Evolutionary conservation across 2,888 invertebrate genomes (phyloP).

Genomic region (Galerucella nymphaeae): DNA sequence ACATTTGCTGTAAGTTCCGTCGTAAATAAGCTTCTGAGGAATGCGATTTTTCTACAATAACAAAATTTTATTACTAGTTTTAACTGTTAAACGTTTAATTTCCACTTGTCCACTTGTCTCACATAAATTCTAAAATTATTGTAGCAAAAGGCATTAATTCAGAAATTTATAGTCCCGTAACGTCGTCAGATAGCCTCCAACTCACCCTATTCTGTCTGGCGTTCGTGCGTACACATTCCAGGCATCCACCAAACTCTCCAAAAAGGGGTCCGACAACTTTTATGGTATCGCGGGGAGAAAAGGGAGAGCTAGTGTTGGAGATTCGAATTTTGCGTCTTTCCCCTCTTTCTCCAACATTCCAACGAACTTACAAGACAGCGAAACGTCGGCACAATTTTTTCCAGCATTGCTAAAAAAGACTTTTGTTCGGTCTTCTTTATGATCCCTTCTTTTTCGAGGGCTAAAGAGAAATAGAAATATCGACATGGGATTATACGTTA

Average conservation of each 20-base stretch:
- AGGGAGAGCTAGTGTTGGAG: conserved; percentile 14
- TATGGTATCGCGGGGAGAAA: conserved; percentile 20
- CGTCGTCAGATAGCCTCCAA: conserved; percentile 23
- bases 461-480: neutral
- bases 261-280: conserved; percentile 16
- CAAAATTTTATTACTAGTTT: no score
- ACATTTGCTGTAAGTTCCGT: no score
- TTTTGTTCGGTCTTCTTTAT: conserved; percentile 30
- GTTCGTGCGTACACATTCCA: conserved; percentile 50
- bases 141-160: neutral
- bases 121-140: neutral
- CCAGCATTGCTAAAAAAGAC: conserved; percentile 30
- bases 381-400: conserved; percentile 47
- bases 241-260: conserved; percentile 40
- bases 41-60: no score
- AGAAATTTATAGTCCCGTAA: conserved; percentile 27
- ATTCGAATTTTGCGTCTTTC: conserved; percentile 29
- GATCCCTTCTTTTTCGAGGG: conserved; percentile 22
- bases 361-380: conserved; percentile 48
- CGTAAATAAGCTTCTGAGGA: no score
- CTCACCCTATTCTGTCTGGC: conserved; percentile 52
- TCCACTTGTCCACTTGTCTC: no score
- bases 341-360: conserved; percentile 40
- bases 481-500: neutral
- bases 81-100: no score